Evolutionary conservation across 2,888 invertebrate genomes (phyloP), one percentile per base, ranked within the genome.

Genomic region (Ormyrus labotus): DNA sequence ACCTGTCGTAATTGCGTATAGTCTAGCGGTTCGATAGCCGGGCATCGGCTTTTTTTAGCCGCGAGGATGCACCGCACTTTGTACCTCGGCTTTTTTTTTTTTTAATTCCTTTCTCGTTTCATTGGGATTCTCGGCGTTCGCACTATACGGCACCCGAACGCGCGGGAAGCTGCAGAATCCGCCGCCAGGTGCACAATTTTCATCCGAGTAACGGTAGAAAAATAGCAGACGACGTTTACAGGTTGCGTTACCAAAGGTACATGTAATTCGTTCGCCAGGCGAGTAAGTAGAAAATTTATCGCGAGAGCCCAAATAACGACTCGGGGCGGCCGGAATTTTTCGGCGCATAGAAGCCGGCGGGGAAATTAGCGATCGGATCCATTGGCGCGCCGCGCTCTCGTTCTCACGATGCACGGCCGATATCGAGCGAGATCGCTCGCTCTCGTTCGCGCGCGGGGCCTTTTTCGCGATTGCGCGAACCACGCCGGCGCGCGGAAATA

Each of bases 1-100:
- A 84, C 84, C 83, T 85, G 84, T 84, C 77, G 81, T 72, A 81
- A 81, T 79, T 81, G 67, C 45, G 19, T 69, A 34, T 11, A 9
- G 5, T 11, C 58, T 10, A 11, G 34, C 50, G 11, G 3, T 53
- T 50, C 11, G 60, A 51, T 8, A 13, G 4, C 19, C 47, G 50
- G 7, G 13, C 61, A n/a, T 13, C 48, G n/a, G 6, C 34, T 34
- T 34, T 34, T 34, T 34, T 0, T 4, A 34, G 34, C 4, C 34
- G 2, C 5, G 11, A 45, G 19, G 34, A 19, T 19, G 19, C 2
- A 19, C 1, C 19, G 19, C 19, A 19, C 19, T 19, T 19, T 19
- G 19, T 19, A 19, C 19, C 2, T 19, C 19, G 19, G 19, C 19
- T 19, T 19, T 19, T 19, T 55, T 53, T 6, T 34, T 50, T 34